Base-by-base conservation (phyloP, 2,888 invertebrate species). In the Ichneumoninae sp. region DNA sequence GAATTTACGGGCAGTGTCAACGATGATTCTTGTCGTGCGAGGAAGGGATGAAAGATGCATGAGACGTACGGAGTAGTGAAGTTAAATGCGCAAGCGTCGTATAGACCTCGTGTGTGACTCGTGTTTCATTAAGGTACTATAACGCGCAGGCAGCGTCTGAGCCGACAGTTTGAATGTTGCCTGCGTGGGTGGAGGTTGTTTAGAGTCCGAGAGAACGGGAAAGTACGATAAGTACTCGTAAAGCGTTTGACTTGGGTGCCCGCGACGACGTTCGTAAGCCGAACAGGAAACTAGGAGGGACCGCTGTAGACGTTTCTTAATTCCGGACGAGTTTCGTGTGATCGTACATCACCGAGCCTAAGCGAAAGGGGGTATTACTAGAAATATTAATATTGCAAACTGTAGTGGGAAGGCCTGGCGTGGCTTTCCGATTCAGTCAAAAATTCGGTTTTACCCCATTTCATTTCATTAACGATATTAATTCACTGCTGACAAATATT, bases 141-240 rank as follows among this genome's bases (percentile, higher is more conserved):
- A 76, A 47, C 16, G 44, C 36, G 44, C 26, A 47, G 52, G 7
- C 47, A 33, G 26, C 52, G 60, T n/a, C 44, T 13, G 30, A n/a
- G 30, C 26, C 26, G 52, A 60, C 84, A 85, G 84, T 85, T 57
- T 85, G 81, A 47, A 78, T 81, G 81, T 81, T 70, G 68, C 73
- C 69, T 50, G 77, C 78, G 78, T 78, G 77, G 81, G 74, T 52
- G 16, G 57, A 68, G 81, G 81, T 81, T 74, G 60, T 78, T 69
- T 57, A 30, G 44, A 50, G 44, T 1, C 33, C 8, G 65, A 40
- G 30, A 44, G 40, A 75, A 54, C 54, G 57, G 54, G 44, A 63
- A 30, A 26, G 63, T 33, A 16, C 7, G 44, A 16, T n/a, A 7
- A 30, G 16, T 16, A 13, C 63, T 16, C 16, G 16, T n/a, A 33